A percentile compares a stretch with the other conserved stretches of the same genome.
Conservation (phyloP, 1,140 invertebrate species). For the Copidosoma floridanum region DNA sequence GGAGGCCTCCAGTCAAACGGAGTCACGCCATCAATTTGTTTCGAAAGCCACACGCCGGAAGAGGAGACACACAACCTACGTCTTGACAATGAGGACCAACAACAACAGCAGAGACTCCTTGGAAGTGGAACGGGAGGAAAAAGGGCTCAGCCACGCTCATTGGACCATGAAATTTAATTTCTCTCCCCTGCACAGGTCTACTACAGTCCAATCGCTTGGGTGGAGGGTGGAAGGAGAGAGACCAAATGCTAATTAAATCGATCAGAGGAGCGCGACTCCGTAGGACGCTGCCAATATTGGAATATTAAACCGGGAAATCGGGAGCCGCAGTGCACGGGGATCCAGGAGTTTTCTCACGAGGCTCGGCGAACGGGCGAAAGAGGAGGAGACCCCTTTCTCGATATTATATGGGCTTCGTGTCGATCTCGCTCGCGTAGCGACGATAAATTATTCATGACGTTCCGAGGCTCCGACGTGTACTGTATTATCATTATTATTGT, state of each 20-base stretch:
- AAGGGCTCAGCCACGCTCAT: constrained; percentile 11
- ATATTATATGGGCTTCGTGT: no score
- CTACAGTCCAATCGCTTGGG: no score
- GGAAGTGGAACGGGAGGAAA: background rate
- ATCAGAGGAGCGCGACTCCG: constrained; percentile 15
- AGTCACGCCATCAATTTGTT: constrained; percentile 15
- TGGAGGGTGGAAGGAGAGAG: constrained; percentile 1
- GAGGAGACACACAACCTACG: no score
- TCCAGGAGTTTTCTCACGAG: no score
- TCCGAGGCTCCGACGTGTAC: background rate
- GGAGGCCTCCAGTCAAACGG: background rate
- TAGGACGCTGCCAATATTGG: background rate
- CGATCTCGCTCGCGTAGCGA: no score
- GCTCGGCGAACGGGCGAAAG: no score
- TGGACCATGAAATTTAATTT: constrained; percentile 23
- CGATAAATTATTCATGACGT: constrained; percentile 22
- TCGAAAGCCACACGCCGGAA: constrained; percentile 2
- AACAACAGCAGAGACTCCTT: no score
- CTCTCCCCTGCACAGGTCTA: no score
- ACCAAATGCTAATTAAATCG: constrained; percentile 34
- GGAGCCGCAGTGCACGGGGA: no score
- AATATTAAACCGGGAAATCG: constrained; percentile 21
- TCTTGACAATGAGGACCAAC: no score
- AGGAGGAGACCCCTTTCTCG: no score
- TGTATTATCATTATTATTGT: no score